Base-by-base conservation (phyloP, 1,140 invertebrate genomes). In the Bradynema listronoti region DNA sequence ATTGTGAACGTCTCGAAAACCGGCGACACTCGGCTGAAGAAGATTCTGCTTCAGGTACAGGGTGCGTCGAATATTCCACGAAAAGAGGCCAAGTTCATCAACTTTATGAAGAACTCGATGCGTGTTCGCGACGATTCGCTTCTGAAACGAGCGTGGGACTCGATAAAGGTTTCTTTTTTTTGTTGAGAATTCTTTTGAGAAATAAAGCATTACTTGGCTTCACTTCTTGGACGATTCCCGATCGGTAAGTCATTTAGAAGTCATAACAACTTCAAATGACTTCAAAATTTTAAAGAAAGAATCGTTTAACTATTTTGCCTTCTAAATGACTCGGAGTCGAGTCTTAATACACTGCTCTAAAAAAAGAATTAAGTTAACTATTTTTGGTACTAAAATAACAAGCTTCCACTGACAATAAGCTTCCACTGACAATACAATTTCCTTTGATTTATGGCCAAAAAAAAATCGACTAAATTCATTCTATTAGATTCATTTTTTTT, bases 61-160 rank as follows among this genome's bases (percentile, higher is more conserved):
- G 84, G 84, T 47, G 84, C 86, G 72, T 85, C 86, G 45, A 95
- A 94, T 78, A 87, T 93, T 69, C 91, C 91, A n/a, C 83, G 90
- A 36, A 94, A 93, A 76, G 87, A 89, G 75, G 80, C 82, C 0
- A 92, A 91, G 77, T 95, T 93, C 80, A 80, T 88, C 74, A 83
- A 83, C 61, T 83, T 83, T 61, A 62, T 81, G 9, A 60, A 68
- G 41, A 83, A 82, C 58, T 78, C 80, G 33, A 39, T 78, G 1
- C 52, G 71, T 43, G 61, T 79, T 30, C 27, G 62, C 2, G 68
- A 80, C 47, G 32, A 36, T 16, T n/a, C 36, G n/a, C 14, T 73
- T 25, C 67, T 61, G 32, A 22, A 53, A 42, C 50, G 39, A 5
- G 69, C 69, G 0, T 73, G 72, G 69, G 30, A 61, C 22, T 68